Base-by-base conservation (phyloP, 2,113 vertebrate genomes). In the Chrysemys picta region DNA sequence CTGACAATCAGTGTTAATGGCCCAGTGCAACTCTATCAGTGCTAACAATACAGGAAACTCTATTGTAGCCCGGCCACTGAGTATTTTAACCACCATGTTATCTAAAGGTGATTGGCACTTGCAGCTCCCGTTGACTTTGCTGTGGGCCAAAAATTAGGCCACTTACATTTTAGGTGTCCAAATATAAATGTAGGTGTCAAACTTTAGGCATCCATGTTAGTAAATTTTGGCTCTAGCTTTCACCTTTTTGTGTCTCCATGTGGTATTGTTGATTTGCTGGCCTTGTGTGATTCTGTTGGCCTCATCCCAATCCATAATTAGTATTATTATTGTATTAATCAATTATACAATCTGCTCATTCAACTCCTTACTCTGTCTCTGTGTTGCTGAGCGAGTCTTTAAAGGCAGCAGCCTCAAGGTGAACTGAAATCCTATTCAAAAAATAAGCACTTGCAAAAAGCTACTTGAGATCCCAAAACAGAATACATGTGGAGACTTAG, bases 101-200 rank as follows among this genome's bases (percentile, higher is more conserved):
- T 91, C 14, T 80, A 95, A 94, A 95, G 96, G 93, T 95, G 94
- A 91, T 88, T n/a, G 91, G 76, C 76, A 53, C 85, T 91, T 93
- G 94, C 89, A 76, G 93, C 96, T 96, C 93, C 88, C 42, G 92
- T 87, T 85, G 88, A n/a, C 93, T 91, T 88, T 81, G 35, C 54
- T 2, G 29, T 47, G 89, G 89, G 91, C 65, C 47, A 86, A 85
- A 95, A 94, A 93, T 45, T 85, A 95, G 92, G 88, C 59, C 65
- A 94, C 57, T 19, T 69, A 17, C 85, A 56, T 31, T 54, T 24
- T 78, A 16, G 24, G 12, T 78, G 75, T 91, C 94, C 88, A 88
- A 95, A 78, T 59, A 85, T 82, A 90, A 92, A 69, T 96, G 93
- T 93, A 47, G 86, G n/a, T 72, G 78, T 45, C 49, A 76, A 65